Evolutionary conservation across 2,797 vertebrate genomes (phyloP).

Genomic region (Margarornis squamiger): DNA sequence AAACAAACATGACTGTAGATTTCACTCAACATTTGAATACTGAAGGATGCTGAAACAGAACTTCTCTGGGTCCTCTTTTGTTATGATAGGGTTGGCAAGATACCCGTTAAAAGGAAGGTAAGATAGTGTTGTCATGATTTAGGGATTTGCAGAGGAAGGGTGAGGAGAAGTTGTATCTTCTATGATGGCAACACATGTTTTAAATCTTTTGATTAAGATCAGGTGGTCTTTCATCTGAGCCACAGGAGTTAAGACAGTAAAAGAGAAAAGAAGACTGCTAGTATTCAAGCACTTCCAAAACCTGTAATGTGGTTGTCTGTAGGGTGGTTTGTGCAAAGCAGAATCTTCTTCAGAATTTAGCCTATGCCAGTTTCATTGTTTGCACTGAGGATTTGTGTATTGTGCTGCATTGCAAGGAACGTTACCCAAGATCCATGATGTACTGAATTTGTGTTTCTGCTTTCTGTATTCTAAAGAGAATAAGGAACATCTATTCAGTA

Average conservation of each 20-base stretch:
- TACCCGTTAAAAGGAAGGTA: background rate
- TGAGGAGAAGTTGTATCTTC: background rate
- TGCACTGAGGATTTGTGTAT: background rate
- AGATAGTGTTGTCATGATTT: background rate
- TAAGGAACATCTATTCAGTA: background rate
- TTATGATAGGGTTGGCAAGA: background rate
- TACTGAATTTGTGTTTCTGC: background rate
- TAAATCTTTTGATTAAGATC: background rate
- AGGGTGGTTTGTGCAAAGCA: background rate
- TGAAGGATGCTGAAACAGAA: background rate
- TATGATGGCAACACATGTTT: fast-evolving
- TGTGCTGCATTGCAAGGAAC: background rate
- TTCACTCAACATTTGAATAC: background rate
- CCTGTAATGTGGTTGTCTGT: fast-evolving
- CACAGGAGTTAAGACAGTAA: background rate
- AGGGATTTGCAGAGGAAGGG: background rate
- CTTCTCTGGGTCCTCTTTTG: background rate
- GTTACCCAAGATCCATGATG: background rate
- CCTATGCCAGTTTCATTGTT: background rate
- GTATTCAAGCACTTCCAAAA: background rate
- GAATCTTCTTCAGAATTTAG: background rate
- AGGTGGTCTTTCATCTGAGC: background rate
- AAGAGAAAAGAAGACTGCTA: background rate
- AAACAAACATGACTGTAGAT: background rate
- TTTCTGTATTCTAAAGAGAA: background rate